phyloP scores from a whole-genome alignment of 2,113 vertebrate genomes.

The Cheirogaleus medius region DNA sequence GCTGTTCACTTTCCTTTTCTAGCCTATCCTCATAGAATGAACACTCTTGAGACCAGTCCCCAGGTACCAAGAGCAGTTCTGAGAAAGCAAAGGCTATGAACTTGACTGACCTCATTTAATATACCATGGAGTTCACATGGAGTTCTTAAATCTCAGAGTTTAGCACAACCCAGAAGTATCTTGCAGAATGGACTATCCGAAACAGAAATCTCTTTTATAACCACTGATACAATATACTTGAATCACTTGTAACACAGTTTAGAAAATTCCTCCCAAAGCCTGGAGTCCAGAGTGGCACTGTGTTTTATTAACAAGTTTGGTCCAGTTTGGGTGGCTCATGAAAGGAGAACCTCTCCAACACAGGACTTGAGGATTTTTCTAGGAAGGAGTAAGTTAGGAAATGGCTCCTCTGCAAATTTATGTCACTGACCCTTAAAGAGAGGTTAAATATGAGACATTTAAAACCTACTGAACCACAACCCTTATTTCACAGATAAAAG shows the following conservation, averaged over 20 bases:
- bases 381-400: background rate
- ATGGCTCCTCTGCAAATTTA: background rate
- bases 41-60: background rate
- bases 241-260: background rate
- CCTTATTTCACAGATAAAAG: background rate
- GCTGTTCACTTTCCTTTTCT: background rate
- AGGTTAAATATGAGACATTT: background rate
- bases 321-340: background rate
- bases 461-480: background rate
- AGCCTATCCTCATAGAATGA: background rate
- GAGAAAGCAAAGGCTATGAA: background rate
- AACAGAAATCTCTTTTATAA: background rate
- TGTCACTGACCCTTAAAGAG: background rate
- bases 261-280: background rate
- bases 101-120: background rate
- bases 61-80: background rate
- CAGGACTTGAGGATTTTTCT: background rate
- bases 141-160: background rate
- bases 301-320: background rate
- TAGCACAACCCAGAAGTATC: background rate
- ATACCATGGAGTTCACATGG: background rate
- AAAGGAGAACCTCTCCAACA: background rate
- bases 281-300: background rate
- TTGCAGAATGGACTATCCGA: background rate
- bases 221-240: background rate